Percentiles rank a stretch among this genome's conserved stretches.
Evolutionary conservation across 2,888 invertebrate genomes (phyloP).

Genomic region (Pristionchus arcanus): DNA sequence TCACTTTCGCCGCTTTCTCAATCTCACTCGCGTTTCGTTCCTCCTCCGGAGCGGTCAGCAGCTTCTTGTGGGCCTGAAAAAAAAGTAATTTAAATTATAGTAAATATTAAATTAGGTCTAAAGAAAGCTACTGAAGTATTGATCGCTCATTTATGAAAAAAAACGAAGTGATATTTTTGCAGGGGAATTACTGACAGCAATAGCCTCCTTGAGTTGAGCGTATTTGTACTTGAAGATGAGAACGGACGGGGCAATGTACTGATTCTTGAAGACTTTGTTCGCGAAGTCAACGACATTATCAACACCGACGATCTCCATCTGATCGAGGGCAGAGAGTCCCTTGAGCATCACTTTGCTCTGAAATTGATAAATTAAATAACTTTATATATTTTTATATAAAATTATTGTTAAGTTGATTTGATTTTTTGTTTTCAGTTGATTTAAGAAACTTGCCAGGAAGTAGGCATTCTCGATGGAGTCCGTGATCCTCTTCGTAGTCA

Average conservation of each 20-base stretch:
- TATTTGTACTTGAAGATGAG: constrained; percentile 73
- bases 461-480: constrained; percentile 72
- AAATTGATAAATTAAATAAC: constrained; percentile 44
- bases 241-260: constrained; percentile 71
- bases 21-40: constrained; percentile 59
- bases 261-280: constrained; percentile 69
- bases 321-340: constrained; percentile 65
- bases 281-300: constrained; percentile 71
- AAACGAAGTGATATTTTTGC: no score
- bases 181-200: constrained; percentile 58
- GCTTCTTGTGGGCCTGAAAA: constrained; percentile 61
- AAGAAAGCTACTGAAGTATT: no score
- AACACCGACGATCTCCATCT: constrained; percentile 71
- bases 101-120: no score
- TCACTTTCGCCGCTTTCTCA: constrained; percentile 62
- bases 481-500: constrained; percentile 68
- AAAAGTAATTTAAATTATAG: no score
- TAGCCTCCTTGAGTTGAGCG: constrained; percentile 63
- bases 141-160: no score
- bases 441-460: constrained; percentile 62
- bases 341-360: constrained; percentile 73
- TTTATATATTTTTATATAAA: no score
- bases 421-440: no score
- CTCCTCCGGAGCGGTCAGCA: constrained; percentile 62
- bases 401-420: no score